These are phyloP conservation scores for Phallusia fumigata DNA, from an alignment of 23 tunicate species.

Conservation along the genomic window DNA sequence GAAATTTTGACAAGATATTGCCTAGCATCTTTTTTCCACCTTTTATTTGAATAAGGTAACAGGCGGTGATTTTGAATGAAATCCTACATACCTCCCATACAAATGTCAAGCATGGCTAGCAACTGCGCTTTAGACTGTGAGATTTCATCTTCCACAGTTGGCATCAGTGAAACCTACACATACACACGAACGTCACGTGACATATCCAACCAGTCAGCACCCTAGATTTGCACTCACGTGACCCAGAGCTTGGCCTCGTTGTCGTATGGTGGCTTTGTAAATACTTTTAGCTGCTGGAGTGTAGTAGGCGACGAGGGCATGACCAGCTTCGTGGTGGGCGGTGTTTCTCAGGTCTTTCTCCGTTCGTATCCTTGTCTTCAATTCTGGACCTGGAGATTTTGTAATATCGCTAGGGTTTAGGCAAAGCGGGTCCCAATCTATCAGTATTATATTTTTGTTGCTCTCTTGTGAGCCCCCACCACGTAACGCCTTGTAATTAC, in stretches of 20 bases:
- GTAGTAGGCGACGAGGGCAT: slow-evolving; percentile 85
- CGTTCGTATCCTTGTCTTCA: slow-evolving; percentile 51
- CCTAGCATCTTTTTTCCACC: too few species aligned
- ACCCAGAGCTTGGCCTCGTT: slow-evolving; percentile 83
- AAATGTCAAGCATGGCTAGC: slow-evolving; percentile 65
- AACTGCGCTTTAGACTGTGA: slow-evolving; percentile 37
- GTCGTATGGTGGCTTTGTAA: slow-evolving; percentile 84
- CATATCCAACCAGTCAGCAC: background rate
- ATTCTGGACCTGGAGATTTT: slow-evolving; percentile 68
- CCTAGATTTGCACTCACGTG: slow-evolving; percentile 42
- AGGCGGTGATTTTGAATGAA: too few species aligned
- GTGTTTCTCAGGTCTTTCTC: slow-evolving; percentile 60
- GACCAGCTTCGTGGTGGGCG: slow-evolving; percentile 96
- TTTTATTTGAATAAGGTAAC: too few species aligned
- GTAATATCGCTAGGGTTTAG: too few species aligned
- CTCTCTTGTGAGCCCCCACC: too few species aligned
- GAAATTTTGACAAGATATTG: too few species aligned
- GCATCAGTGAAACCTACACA: slow-evolving; percentile 27
- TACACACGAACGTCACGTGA: background rate
- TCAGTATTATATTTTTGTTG: too few species aligned
- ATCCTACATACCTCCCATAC: slow-evolving; percentile 72
- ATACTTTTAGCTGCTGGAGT: slow-evolving; percentile 61
- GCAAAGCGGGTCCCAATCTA: too few species aligned
- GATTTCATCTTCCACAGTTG: slow-evolving; percentile 30
- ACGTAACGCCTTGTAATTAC: too few species aligned